phyloP scores from a whole-genome alignment of 2,888 invertebrate species.

The Limnephilus auricula region DNA sequence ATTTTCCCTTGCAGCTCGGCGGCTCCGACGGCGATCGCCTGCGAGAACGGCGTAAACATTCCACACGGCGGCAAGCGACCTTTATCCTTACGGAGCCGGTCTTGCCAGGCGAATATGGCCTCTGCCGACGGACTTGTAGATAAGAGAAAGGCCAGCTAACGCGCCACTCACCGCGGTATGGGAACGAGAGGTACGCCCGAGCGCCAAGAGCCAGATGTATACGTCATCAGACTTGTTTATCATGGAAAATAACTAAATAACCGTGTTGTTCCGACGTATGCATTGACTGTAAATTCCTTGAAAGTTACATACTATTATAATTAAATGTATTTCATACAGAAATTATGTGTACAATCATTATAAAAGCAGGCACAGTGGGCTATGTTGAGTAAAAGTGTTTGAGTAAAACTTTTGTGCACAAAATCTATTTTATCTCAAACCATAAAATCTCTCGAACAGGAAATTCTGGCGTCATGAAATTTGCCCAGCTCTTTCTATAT shows the following conservation, averaged over 20 bases:
- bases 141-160: constrained; percentile 66
- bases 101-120: constrained; percentile 57
- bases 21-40: constrained; percentile 28
- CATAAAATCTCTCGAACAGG: neutral
- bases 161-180: constrained; percentile 54
- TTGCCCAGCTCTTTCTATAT: neutral
- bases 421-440: neutral
- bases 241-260: neutral
- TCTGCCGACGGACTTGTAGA: constrained; percentile 59
- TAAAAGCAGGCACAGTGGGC: neutral
- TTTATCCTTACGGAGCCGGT: constrained; percentile 56
- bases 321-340: neutral
- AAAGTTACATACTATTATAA: neutral
- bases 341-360: neutral
- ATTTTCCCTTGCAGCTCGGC: constrained; percentile 57
- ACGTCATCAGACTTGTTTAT: constrained; percentile 16
- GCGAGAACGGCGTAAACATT: constrained; percentile 46
- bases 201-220: neutral
- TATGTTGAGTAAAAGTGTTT: neutral
- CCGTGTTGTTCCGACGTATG: neutral
- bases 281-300: neutral
- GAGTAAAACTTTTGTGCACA: neutral
- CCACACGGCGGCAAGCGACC: constrained; percentile 57
- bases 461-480: neutral
- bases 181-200: constrained; percentile 43